Percentiles rank a stretch among this genome's conserved stretches.
Conservation (phyloP, 2,113 vertebrate species). For the Scalopus aquaticus region DNA sequence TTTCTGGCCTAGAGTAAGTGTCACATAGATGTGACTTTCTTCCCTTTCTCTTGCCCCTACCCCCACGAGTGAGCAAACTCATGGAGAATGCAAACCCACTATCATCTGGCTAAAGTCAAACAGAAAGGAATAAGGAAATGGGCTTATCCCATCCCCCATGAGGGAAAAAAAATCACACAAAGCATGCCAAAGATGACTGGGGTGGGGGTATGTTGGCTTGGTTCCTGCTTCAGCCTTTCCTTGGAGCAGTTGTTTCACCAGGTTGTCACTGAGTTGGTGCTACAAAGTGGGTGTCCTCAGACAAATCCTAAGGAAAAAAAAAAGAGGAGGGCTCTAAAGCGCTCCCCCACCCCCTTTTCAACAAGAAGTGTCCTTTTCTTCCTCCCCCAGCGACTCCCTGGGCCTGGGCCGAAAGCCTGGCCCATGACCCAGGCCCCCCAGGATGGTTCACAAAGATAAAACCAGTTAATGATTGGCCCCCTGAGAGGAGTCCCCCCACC, state of each 20-base stretch:
- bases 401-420: not conserved
- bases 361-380: not conserved
- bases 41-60: not conserved
- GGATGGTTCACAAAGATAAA: slow-evolving; percentile 47
- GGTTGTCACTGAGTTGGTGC: slow-evolving; percentile 23
- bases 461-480: slow-evolving; percentile 50
- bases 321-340: not conserved
- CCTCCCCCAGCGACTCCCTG: not conserved
- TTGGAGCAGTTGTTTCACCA: not conserved
- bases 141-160: not conserved
- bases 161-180: not conserved
- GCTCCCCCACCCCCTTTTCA: not conserved
- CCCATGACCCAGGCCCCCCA: not conserved
- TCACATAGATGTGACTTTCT: not conserved
- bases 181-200: not conserved
- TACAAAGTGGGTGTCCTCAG: not conserved
- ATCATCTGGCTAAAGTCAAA: slow-evolving; percentile 30
- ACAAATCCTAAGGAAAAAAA: not conserved
- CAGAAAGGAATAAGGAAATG: not conserved
- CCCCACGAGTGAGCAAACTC: not conserved
- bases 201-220: not conserved
- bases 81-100: slow-evolving; percentile 12
- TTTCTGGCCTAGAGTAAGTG: not conserved
- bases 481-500: not conserved
- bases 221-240: not conserved